These are phyloP conservation scores for Hafferia zeledoni DNA, from an alignment of 2,797 vertebrate genomes.

Conservation along the genomic window DNA sequence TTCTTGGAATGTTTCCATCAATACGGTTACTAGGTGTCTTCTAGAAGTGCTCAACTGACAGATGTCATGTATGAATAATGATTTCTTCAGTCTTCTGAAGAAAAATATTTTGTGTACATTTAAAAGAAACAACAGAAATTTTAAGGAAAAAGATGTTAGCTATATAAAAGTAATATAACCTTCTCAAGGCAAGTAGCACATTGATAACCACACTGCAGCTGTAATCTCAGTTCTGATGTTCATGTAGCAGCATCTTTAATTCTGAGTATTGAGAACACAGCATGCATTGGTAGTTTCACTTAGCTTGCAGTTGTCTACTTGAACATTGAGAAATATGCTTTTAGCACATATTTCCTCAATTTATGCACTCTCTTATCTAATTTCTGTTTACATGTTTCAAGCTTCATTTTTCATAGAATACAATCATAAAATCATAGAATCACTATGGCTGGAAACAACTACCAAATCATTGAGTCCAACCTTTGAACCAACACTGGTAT, in stretches of 20 bases:
- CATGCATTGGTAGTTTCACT: not conserved
- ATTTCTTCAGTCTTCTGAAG: not conserved
- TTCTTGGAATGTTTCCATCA: constrained; percentile 31
- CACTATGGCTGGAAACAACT: not conserved
- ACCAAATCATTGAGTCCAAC: not conserved
- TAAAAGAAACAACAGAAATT: not conserved
- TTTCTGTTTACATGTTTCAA: not conserved
- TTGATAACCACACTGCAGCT: not conserved
- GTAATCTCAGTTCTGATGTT: not conserved
- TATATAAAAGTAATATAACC: not conserved
- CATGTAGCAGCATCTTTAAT: not conserved
- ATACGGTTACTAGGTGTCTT: not conserved
- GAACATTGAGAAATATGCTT: not conserved
- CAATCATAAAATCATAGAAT: not conserved
- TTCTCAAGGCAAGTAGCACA: not conserved
- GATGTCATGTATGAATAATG: not conserved
- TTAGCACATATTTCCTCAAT: not conserved
- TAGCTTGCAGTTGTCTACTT: not conserved
- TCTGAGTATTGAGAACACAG: not conserved
- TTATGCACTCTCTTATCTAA: not conserved
- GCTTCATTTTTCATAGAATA: not conserved
- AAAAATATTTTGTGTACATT: not conserved
- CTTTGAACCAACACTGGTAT: not conserved
- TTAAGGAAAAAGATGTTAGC: not conserved
- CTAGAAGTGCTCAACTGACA: constrained; percentile 43